Evolutionary conservation across 2,888 invertebrate genomes (phyloP).

Genomic region (Calameuta pallipes): DNA sequence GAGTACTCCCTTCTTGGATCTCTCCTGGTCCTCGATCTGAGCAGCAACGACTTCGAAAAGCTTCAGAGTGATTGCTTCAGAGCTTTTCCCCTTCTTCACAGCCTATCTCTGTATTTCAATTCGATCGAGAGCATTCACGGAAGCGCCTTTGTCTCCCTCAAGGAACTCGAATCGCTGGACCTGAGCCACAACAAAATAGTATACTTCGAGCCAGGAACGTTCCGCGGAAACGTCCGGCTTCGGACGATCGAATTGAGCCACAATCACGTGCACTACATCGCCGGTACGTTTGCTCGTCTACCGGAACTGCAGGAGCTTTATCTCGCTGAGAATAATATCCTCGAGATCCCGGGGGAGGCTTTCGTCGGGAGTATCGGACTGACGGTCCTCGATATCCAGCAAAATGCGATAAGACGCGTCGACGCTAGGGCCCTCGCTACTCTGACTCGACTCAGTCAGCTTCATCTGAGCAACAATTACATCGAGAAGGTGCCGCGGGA

Average conservation of each 20-base stretch:
- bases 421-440: constrained; percentile 81
- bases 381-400: constrained; percentile 85
- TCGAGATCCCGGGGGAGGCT: constrained; percentile 84
- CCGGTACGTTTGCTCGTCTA: constrained; percentile 84
- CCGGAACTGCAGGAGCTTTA: constrained; percentile 85
- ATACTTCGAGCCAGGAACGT: constrained; percentile 78
- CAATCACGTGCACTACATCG: constrained; percentile 89
- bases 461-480: constrained; percentile 89
- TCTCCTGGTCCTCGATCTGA: constrained; percentile 83
- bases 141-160: constrained; percentile 79
- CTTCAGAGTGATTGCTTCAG: constrained; percentile 82
- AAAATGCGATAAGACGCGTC: constrained; percentile 84
- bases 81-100: constrained; percentile 82
- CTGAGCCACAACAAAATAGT: constrained; percentile 90
- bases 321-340: constrained; percentile 88
- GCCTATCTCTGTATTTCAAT: constrained; percentile 86
- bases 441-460: constrained; percentile 80
- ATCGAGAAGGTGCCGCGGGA: constrained; percentile 82
- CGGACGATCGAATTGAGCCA: constrained; percentile 88
- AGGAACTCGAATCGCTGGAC: constrained; percentile 83
- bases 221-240: constrained; percentile 79
- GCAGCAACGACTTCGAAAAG: constrained; percentile 85
- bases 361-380: constrained; percentile 81
- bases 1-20: constrained; percentile 77
- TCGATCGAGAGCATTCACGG: constrained; percentile 82